Base-by-base conservation (phyloP, 2,888 invertebrate species). In the Piscicola geometra region DNA sequence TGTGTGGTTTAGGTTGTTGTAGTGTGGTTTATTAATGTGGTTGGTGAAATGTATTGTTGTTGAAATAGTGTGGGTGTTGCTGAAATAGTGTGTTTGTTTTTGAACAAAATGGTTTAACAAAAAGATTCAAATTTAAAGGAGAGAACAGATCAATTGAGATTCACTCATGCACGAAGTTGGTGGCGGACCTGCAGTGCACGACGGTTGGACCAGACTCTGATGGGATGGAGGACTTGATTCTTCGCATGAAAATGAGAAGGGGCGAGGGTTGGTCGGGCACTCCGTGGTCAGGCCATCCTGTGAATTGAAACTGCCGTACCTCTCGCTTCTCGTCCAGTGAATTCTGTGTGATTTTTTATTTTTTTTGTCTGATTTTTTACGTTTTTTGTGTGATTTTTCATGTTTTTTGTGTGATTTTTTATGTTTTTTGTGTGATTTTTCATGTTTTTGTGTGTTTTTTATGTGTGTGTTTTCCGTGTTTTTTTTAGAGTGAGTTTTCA, bases 191-290 rank as follows among this genome's bases (percentile, higher is more conserved):
- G 87, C 97, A 98, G 86, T 98, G 97, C 0, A 95, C 94, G 21
- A 96, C 90, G 81, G 97, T 89, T 0, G 98, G 97, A 0, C 98
- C 98, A 66, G 94, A 91, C 80, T 97, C 96, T 2, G 91, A 89
- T 0, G 94, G 93, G 77, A 92, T 85, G 77, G 83, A 82, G 56
- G 84, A 81, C 80, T 93, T 91, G 25, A 99, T 96, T 77, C 99
- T 90, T 75, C 94, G 90, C 83, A 99, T 88, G 87, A 99, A 99
- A 87, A 97, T 94, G 80, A 99, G 88, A 88, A 99, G 95, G 0
- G 98, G 98, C 0, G 98, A 98, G 0, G 99, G 97, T 86, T 98
- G 96, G 85, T 98, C 98, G 1, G 99, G 98, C 1, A 99, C 98
- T 0, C 89, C 98, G 83, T 99, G 99, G 87, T 99, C 99, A 0